These are phyloP conservation scores for Nemotelus nigrinus DNA, from an alignment of 2,888 invertebrate genomes.

Conservation along the genomic window DNA sequence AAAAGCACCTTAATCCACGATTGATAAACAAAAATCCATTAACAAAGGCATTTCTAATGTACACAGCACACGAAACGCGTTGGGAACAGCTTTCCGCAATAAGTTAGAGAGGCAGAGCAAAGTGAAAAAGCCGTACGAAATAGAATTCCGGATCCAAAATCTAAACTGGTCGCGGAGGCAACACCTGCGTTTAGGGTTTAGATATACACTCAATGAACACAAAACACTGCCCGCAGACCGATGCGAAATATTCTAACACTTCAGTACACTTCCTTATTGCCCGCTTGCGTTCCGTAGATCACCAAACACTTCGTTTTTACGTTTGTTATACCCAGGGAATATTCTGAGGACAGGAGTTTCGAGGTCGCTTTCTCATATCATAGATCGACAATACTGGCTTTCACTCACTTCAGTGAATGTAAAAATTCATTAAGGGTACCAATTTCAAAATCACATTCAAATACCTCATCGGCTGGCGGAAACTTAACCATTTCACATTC, in stretches of 20 bases:
- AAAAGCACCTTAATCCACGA: constrained; percentile 54
- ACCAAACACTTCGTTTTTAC: neutral
- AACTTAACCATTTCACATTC: neutral
- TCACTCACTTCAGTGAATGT: too few relatives aligned
- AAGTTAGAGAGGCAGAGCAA: neutral
- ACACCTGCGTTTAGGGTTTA: constrained; percentile 21
- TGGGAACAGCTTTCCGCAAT: neutral
- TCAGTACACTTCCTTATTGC: neutral
- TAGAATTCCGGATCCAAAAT: constrained; percentile 9
- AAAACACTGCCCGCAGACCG: neutral
- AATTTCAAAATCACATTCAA: neutral
- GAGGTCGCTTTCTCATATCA: neutral
- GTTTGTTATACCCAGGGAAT: neutral
- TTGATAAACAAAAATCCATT: constrained; percentile 56
- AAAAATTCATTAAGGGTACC: too few relatives aligned
- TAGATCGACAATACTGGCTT: too few relatives aligned
- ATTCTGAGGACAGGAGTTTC: neutral
- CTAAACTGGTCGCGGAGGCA: constrained; percentile 1
- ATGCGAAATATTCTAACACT: constrained; percentile 7
- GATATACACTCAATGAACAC: constrained; percentile 12
- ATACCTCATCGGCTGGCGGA: neutral
- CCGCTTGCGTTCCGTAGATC: neutral
- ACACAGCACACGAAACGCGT: constrained; percentile 24
- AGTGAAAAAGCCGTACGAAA: constrained; percentile 11
- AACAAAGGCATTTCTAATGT: constrained; percentile 45